Evolutionary conservation across 2,888 invertebrate species (phyloP).

Genomic region (Drosophila antonietae): DNA sequence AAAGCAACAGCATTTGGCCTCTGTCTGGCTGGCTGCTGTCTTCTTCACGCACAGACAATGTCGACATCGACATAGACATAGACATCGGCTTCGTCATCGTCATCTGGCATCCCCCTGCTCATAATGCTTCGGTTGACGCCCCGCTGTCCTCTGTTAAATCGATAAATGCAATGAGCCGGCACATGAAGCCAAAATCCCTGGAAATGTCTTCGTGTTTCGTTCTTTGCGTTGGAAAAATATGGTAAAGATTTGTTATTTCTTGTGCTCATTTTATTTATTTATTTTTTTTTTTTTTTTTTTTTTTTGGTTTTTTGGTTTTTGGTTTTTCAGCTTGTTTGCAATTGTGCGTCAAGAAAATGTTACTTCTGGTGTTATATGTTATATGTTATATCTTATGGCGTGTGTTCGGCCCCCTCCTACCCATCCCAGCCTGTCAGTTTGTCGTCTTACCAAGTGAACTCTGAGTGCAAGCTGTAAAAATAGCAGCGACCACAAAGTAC

Average conservation of each 20-base stretch:
- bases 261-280: neutral
- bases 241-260: constrained; percentile 25
- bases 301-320: neutral
- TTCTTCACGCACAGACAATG: constrained; percentile 57
- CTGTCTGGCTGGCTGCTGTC: constrained; percentile 45
- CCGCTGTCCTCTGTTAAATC: constrained; percentile 61
- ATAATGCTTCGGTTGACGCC: neutral
- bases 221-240: constrained; percentile 41
- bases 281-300: too few species aligned
- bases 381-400: constrained; percentile 36
- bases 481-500: constrained; percentile 48
- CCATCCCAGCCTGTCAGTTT: constrained; percentile 9
- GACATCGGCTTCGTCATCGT: constrained; percentile 12
- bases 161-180: constrained; percentile 72
- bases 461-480: constrained; percentile 60
- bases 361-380: constrained; percentile 64
- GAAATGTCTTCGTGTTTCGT: constrained; percentile 41
- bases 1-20: constrained; percentile 36
- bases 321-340: constrained; percentile 41
- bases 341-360: constrained; percentile 68
- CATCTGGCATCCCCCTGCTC: constrained; percentile 10
- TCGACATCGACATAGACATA: constrained; percentile 28
- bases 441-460: constrained; percentile 24
- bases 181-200: constrained; percentile 31
- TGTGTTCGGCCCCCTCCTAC: neutral